These are phyloP conservation scores for Sinocyclocheilus anshuiensis DNA, from an alignment of 2,113 vertebrate species.

Conservation along the genomic window DNA sequence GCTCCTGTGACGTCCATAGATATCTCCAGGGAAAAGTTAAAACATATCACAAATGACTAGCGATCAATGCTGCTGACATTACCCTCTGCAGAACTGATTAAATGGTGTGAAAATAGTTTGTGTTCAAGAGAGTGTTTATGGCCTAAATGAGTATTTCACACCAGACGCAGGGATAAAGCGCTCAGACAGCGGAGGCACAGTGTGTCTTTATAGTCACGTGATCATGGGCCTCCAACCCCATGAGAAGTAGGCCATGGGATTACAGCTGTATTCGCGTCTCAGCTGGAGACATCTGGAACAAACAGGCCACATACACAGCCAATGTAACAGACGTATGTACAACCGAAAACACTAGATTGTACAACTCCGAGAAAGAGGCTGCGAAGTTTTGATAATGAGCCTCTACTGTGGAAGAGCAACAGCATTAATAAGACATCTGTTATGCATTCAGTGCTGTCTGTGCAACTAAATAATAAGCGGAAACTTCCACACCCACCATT, in stretches of 20 bases:
- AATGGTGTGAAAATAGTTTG: not conserved
- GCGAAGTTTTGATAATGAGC: not conserved
- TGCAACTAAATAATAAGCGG: not conserved
- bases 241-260: slow-evolving; percentile 45
- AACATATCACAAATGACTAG: slow-evolving; percentile 4
- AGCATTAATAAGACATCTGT: slow-evolving; percentile 34
- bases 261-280: not conserved
- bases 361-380: not conserved
- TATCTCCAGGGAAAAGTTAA: slow-evolving; percentile 29
- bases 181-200: not conserved
- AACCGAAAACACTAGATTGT: not conserved
- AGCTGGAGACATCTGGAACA: slow-evolving; percentile 7
- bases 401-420: not conserved
- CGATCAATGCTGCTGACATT: slow-evolving; percentile 22
- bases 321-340: not conserved
- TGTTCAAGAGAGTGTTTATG: not conserved
- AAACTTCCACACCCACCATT: not conserved
- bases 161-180: not conserved
- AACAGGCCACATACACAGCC: not conserved
- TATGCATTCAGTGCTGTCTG: not conserved
- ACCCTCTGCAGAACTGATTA: not conserved
- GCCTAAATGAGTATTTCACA: slow-evolving; percentile 10
- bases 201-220: slow-evolving; percentile 27
- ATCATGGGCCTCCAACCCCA: not conserved
- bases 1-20: slow-evolving; percentile 26